Conservation (phyloP, 2,888 invertebrate species). For the Drosophila testacea region DNA sequence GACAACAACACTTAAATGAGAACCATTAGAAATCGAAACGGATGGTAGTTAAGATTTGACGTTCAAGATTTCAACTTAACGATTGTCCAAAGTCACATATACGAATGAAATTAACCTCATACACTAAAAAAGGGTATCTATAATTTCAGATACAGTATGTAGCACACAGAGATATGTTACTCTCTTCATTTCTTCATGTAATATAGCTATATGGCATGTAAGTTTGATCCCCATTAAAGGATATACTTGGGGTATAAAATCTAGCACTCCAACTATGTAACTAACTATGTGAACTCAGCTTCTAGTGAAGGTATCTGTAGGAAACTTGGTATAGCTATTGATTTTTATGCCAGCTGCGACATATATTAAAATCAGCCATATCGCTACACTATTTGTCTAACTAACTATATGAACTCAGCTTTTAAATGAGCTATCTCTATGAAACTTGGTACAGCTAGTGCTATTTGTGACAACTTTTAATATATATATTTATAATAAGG, state of each 20-base stretch:
- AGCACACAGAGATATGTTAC: background rate
- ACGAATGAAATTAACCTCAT: slow-evolving; percentile 41
- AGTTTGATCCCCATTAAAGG: no score
- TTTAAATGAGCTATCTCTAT: background rate
- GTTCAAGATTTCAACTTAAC: slow-evolving; percentile 56
- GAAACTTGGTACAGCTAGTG: background rate
- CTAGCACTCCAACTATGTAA: background rate
- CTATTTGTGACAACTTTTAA: background rate
- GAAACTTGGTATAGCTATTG: background rate
- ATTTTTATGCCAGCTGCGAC: background rate
- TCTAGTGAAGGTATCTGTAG: background rate
- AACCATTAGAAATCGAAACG: slow-evolving; percentile 62
- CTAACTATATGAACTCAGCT: slow-evolving; percentile 17
- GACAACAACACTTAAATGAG: slow-evolving; percentile 40
- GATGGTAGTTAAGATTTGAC: slow-evolving; percentile 58
- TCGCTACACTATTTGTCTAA: background rate
- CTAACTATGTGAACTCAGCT: slow-evolving; percentile 18
- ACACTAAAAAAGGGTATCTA: slow-evolving; percentile 2
- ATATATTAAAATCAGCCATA: no score
- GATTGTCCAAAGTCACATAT: slow-evolving; percentile 42
- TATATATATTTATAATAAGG: background rate
- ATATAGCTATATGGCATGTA: background rate
- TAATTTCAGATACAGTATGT: background rate
- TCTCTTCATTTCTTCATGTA: no score
- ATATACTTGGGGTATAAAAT: no score